Conservation (phyloP, 2,113 vertebrate species). For the Smithornis capensis region DNA sequence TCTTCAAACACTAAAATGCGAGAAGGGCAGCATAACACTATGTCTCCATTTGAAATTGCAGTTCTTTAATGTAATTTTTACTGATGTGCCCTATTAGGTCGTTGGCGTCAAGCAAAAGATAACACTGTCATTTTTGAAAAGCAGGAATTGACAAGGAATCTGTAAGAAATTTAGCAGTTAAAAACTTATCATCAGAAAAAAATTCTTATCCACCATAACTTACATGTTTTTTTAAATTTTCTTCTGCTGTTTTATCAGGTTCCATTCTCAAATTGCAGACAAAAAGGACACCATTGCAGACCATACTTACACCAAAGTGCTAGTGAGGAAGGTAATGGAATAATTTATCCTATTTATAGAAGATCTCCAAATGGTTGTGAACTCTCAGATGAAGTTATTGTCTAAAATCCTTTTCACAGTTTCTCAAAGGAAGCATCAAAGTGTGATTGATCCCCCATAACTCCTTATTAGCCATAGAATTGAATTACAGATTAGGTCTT, state of each 20-base stretch:
- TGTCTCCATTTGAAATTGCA: neutral
- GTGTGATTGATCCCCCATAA: neutral
- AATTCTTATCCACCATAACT: neutral
- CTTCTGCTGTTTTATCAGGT: neutral
- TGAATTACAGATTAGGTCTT: neutral
- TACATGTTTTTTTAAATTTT: neutral
- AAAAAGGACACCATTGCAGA: neutral
- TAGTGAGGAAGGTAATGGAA: neutral
- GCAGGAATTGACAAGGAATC: neutral
- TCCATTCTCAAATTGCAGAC: neutral
- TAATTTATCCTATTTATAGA: constrained; percentile 11
- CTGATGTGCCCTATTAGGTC: neutral
- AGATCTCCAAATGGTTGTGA: neutral
- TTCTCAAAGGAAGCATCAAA: neutral
- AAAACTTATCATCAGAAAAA: neutral
- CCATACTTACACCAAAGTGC: neutral
- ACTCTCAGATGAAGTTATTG: neutral
- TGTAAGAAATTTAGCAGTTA: neutral
- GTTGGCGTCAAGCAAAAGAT: neutral
- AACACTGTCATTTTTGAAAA: neutral
- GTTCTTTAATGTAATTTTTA: neutral
- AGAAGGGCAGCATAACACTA: neutral
- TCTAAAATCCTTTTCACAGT: neutral
- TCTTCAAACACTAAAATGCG: neutral
- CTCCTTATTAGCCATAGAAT: neutral